Base-by-base conservation (phyloP, 2,888 invertebrate genomes). In the Rhagonycha fulva region DNA sequence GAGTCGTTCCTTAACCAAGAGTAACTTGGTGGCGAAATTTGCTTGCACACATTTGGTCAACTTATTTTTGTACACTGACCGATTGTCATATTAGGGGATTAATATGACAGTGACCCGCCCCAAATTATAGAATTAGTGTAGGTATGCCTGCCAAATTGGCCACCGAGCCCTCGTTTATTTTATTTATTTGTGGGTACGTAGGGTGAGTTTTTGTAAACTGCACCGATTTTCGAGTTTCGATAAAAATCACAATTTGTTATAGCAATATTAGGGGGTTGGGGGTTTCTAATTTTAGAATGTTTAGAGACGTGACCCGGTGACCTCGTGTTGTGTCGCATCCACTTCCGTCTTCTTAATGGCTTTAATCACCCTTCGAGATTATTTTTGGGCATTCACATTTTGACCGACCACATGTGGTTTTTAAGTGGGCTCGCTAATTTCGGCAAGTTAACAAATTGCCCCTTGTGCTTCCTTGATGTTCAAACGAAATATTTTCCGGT, bases 341-440 rank as follows among this genome's bases (percentile, higher is more conserved):
- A 83, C 82, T 83, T 84, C 84, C 84, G 82, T 79, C 80, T 78
- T 81, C 76, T 79, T 82, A 82, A 82, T 81, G 81, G 80, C 79
- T 81, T 74, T 78, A 75, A 81, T 82, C 79, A 80, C 81, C 81
- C 83, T 80, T 81, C 78, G 76, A 61, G 67, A 76, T 73, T 80
- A 77, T 77, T 75, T 75, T 75, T 19, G 70, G 70, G 61, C 60
- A 19, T 26, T 14, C 28, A 23, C 62, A 61, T 24, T 66, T 23
- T 66, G 63, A 66, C 63, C 63, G 72, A 72, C 76, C 76, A 70
- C 76, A 76, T 76, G 72, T 72, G 76, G 76, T 72, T 47, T 47
- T 47, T 47, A 47, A 47, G 47, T 47, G 47, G 47, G n/a, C 47
- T 2, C 47, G 47, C 47, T 47, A 47, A 47, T 47, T 47, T 47